Evolutionary conservation across 2,113 vertebrate species (phyloP).

Genomic region (Paramisgurnus dabryanus): DNA sequence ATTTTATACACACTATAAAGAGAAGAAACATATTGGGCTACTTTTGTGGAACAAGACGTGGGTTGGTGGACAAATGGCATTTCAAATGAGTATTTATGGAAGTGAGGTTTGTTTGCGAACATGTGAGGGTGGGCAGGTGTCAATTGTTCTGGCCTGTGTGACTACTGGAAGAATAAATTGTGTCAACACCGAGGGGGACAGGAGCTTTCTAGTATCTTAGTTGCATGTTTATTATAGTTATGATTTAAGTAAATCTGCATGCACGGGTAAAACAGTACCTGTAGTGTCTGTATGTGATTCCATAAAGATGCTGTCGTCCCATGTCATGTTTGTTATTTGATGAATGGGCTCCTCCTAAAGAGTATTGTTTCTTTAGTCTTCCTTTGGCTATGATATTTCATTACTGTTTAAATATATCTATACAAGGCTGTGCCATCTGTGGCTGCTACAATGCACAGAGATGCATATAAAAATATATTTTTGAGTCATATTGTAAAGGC

Average conservation of each 20-base stretch:
- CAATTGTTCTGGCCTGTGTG: constrained; percentile 11
- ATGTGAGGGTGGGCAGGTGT: constrained; percentile 7
- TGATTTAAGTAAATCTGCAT: no score
- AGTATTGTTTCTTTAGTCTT: not conserved
- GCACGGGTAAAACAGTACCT: no score
- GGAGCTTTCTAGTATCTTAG: not conserved
- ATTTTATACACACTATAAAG: no score
- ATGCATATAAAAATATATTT: constrained; percentile 11
- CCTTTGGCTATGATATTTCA: not conserved
- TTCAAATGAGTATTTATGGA: constrained; percentile 17
- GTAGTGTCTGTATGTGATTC: no score
- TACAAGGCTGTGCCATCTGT: not conserved
- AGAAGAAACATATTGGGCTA: not conserved
- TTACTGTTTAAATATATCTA: not conserved
- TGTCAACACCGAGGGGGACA: not conserved
- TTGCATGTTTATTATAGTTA: no score
- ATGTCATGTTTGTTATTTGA: not conserved
- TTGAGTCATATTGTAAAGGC: not conserved
- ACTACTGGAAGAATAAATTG: not conserved
- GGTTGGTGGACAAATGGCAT: not conserved
- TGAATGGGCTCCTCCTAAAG: no score
- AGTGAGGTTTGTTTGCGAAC: not conserved
- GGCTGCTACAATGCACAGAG: not conserved
- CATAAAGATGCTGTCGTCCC: constrained; percentile 7
- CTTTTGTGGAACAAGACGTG: not conserved